Evolutionary conservation across 2,888 invertebrate species (phyloP).

Genomic region (Horisme vitalbata): DNA sequence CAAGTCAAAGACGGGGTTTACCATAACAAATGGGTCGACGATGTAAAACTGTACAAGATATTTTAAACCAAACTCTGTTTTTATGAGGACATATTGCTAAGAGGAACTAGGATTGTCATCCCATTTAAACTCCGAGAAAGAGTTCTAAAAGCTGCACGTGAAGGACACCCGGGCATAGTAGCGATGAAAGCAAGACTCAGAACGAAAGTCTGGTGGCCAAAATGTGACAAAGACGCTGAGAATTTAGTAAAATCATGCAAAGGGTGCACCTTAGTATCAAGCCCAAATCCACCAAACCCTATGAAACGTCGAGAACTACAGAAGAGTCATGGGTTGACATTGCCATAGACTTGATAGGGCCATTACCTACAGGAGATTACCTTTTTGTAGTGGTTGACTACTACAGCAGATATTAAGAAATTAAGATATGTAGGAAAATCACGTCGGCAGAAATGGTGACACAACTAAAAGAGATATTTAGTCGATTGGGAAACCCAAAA

Average conservation of each 20-base stretch:
- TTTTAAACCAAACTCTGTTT: slow-evolving; percentile 44
- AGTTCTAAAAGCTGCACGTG: slow-evolving; percentile 34
- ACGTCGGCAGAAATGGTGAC: slow-evolving; percentile 20
- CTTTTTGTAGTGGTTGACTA: slow-evolving; percentile 32
- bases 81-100: slow-evolving; percentile 31
- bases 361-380: slow-evolving; percentile 27
- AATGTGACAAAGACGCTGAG: slow-evolving; percentile 41
- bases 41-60: slow-evolving; percentile 27
- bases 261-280: slow-evolving; percentile 29
- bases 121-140: slow-evolving; percentile 14
- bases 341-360: slow-evolving; percentile 32
- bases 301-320: slow-evolving; percentile 22
- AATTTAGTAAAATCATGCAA: slow-evolving; percentile 23
- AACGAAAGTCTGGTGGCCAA: slow-evolving; percentile 53
- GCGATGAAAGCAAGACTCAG: slow-evolving; percentile 47
- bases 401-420: slow-evolving; percentile 31
- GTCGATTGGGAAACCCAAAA: slow-evolving; percentile 28
- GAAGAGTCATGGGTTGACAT: slow-evolving; percentile 25
- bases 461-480: slow-evolving; percentile 30
- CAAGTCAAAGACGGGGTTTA: slow-evolving; percentile 24
- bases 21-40: slow-evolving; percentile 25
- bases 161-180: slow-evolving; percentile 51
- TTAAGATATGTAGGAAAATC: slow-evolving; percentile 21
- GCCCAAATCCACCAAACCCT: slow-evolving; percentile 26
- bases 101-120: slow-evolving; percentile 32